These are phyloP conservation scores for Drosophila lini DNA, from an alignment of 1,140 invertebrate genomes.

Conservation along the genomic window DNA sequence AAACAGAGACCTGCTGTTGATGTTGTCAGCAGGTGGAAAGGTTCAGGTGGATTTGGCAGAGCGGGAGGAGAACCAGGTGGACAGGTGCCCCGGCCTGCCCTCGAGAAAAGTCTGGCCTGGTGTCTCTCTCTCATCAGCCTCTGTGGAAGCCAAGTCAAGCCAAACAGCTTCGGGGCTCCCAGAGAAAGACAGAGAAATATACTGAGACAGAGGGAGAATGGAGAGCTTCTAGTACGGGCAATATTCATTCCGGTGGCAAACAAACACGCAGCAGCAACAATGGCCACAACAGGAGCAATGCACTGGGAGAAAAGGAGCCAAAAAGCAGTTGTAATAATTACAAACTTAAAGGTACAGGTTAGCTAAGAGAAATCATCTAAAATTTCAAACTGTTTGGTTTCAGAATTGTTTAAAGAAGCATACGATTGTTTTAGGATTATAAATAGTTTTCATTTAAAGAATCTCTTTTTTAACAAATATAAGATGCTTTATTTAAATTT, in stretches of 20 bases:
- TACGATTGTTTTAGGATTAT: no score
- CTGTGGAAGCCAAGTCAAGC: constrained; percentile 65
- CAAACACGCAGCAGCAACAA: constrained; percentile 75
- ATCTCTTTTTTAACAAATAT: neutral
- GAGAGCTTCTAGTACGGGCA: constrained; percentile 54
- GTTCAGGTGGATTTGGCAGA: constrained; percentile 3
- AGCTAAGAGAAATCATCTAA: rapidly evolving
- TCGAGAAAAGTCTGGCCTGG: constrained; percentile 32
- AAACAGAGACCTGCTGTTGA: constrained; percentile 54
- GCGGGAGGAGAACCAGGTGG: constrained; percentile 17
- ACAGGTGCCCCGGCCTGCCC: constrained; percentile 35
- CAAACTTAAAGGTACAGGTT: no score
- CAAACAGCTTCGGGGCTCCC: constrained; percentile 66
- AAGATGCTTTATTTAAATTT: neutral
- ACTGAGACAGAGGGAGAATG: constrained; percentile 2
- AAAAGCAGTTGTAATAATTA: rapidly evolving
- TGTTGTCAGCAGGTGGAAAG: constrained; percentile 17
- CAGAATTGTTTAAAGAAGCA: neutral
- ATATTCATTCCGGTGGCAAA: constrained; percentile 80
- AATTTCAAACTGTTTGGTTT: neutral
- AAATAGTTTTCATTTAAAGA: neutral
- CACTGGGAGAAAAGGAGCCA: neutral
- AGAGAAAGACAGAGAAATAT: constrained; percentile 27
- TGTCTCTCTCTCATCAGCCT: constrained; percentile 19
- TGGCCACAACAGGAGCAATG: constrained; percentile 37